Evolutionary conservation across 2,888 invertebrate genomes (phyloP).

Genomic region (Cerceris ruficornis): DNA sequence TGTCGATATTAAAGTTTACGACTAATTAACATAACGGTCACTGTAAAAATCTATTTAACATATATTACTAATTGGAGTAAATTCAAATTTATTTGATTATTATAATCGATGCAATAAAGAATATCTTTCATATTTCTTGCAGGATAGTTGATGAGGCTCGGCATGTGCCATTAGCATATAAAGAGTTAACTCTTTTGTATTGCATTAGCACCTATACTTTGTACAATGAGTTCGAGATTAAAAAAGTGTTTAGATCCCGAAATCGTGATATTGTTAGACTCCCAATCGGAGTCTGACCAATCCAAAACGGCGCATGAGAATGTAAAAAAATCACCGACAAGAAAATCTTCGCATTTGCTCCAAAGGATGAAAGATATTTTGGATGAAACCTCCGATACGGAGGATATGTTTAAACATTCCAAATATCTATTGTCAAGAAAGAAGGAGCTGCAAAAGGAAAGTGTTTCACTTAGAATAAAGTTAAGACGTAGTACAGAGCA

Average conservation of each 20-base stretch:
- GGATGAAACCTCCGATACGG: constrained; percentile 19
- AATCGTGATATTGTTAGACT: constrained; percentile 27
- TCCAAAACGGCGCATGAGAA: neutral
- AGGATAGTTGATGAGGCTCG: too few relatives aligned
- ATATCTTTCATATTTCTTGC: too few relatives aligned
- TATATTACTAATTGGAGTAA: too few relatives aligned
- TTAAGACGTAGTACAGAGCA: constrained; percentile 69
- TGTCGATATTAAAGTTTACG: too few relatives aligned
- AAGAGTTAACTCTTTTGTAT: neutral
- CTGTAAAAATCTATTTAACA: too few relatives aligned
- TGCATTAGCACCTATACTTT: neutral
- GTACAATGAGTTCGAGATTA: constrained; percentile 31
- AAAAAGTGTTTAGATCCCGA: constrained; percentile 32
- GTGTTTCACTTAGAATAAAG: constrained; percentile 57
- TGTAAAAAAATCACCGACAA: neutral
- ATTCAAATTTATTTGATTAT: too few relatives aligned
- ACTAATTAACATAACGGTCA: too few relatives aligned
- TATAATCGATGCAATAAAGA: too few relatives aligned
- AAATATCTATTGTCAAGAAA: constrained; percentile 5
- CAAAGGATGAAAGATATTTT: neutral
- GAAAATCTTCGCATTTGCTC: neutral
- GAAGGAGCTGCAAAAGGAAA: constrained; percentile 1
- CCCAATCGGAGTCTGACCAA: constrained; percentile 22
- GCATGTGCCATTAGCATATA: neutral
- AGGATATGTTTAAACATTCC: constrained; percentile 20